Percentiles rank a stretch among this genome's conserved stretches.
phyloP scores from a whole-genome alignment of 2,113 vertebrate species.

The Tetrax tetrax region DNA sequence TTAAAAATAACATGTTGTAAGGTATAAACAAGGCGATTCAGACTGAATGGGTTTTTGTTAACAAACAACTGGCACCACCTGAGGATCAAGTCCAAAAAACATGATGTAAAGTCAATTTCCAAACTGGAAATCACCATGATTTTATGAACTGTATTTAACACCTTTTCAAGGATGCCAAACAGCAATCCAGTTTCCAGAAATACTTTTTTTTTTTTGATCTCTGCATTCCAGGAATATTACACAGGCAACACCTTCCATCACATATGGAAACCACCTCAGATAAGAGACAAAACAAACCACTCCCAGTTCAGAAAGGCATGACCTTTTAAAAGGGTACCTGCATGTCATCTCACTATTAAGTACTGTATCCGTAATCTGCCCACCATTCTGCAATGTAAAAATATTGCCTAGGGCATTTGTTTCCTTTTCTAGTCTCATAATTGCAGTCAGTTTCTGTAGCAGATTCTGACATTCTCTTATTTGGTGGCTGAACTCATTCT shows the following conservation, averaged over 20 bases:
- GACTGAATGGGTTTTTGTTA: background rate
- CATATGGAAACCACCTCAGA: background rate
- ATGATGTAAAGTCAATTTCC: accelerated
- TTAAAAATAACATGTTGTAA: background rate
- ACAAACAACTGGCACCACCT: background rate
- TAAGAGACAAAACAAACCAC: background rate
- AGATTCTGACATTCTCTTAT: background rate
- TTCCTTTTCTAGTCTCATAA: slow-evolving; percentile 22
- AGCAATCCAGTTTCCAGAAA: background rate
- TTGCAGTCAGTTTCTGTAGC: background rate
- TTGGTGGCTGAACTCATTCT: slow-evolving; percentile 52
- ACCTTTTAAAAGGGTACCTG: slow-evolving; percentile 3
- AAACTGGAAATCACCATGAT: background rate
- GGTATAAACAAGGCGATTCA: background rate
- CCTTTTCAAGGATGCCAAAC: background rate
- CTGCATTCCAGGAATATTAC: background rate
- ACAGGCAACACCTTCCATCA: background rate
- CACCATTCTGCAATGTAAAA: background rate
- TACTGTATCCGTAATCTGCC: background rate
- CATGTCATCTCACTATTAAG: background rate
- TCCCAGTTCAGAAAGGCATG: background rate
- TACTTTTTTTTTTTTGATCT: accelerated
- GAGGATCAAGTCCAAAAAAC: background rate
- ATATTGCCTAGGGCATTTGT: background rate
- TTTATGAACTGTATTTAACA: background rate